These are phyloP conservation scores for Euplagia quadripunctaria DNA, from an alignment of 2,888 invertebrate genomes.

Conservation along the genomic window DNA sequence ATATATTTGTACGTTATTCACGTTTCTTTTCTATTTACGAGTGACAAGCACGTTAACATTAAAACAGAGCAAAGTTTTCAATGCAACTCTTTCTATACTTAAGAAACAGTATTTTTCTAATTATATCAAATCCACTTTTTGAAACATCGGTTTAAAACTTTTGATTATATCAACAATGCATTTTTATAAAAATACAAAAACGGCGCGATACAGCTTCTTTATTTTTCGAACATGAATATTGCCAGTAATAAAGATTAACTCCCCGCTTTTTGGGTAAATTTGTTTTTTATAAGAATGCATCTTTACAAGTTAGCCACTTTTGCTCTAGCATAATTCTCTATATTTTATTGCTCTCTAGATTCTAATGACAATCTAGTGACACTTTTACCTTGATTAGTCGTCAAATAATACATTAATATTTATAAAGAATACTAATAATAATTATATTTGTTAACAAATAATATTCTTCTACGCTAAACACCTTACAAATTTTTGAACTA, in stretches of 20 bases:
- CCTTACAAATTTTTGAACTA: slow-evolving; percentile 80
- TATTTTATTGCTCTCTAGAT: slow-evolving; percentile 78
- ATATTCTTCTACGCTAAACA: slow-evolving; percentile 86
- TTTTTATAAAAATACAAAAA: slow-evolving; percentile 69
- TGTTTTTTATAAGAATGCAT: slow-evolving; percentile 72
- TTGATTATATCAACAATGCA: slow-evolving; percentile 61
- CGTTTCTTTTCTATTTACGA: slow-evolving; percentile 53
- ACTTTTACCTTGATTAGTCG: slow-evolving; percentile 70
- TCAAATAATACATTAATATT: slow-evolving; percentile 73
- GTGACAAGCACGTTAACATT: slow-evolving; percentile 53
- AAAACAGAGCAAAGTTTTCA: slow-evolving; percentile 66
- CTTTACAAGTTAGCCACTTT: slow-evolving; percentile 66
- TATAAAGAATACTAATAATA: slow-evolving; percentile 68
- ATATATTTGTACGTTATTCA: slow-evolving; percentile 42
- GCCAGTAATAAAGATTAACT: slow-evolving; percentile 52
- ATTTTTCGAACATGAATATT: slow-evolving; percentile 68
- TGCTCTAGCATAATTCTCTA: slow-evolving; percentile 74
- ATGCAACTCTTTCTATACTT: slow-evolving; percentile 73
- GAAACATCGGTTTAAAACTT: slow-evolving; percentile 62
- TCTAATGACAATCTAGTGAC: slow-evolving; percentile 71
- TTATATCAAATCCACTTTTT: slow-evolving; percentile 54
- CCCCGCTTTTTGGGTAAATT: slow-evolving; percentile 57
- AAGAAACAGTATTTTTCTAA: slow-evolving; percentile 82
- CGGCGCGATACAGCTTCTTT: slow-evolving; percentile 56
- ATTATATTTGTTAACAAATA: slow-evolving; percentile 81